Evolutionary conservation across 2,113 vertebrate species (phyloP).

Genomic region (Rhadina sibilatrix): DNA sequence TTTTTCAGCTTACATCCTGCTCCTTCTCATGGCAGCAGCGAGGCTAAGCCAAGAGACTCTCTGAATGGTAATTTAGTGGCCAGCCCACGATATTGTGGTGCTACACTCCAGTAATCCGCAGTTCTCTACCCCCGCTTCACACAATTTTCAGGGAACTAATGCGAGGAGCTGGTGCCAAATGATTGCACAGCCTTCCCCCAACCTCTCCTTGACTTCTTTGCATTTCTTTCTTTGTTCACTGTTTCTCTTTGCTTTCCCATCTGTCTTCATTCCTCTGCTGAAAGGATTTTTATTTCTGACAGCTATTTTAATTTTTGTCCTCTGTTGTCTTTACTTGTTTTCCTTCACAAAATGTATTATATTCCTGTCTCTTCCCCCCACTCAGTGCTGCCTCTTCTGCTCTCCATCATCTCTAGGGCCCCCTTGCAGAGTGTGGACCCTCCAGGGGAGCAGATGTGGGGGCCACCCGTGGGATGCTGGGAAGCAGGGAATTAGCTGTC

Average conservation of each 20-base stretch:
- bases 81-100: constrained; percentile 57
- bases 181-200: constrained; percentile 26
- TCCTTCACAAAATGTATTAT: neutral
- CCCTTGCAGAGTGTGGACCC: neutral
- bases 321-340: neutral
- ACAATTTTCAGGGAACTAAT: constrained; percentile 34
- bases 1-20: constrained; percentile 30
- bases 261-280: neutral
- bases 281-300: constrained; percentile 5
- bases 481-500: neutral
- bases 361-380: neutral
- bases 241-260: neutral
- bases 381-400: neutral
- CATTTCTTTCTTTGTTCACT: neutral
- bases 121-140: constrained; percentile 27
- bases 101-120: constrained; percentile 5
- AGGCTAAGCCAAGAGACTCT: constrained; percentile 39
- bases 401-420: neutral
- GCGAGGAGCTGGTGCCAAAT: constrained; percentile 4
- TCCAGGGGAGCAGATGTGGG: neutral
- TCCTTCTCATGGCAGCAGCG: constrained; percentile 1
- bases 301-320: neutral
- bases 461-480: neutral
- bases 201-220: neutral
- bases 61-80: constrained; percentile 55